These are phyloP conservation scores for Dicrurus megarhynchus DNA, from an alignment of 2,113 vertebrate genomes.

Conservation along the genomic window DNA sequence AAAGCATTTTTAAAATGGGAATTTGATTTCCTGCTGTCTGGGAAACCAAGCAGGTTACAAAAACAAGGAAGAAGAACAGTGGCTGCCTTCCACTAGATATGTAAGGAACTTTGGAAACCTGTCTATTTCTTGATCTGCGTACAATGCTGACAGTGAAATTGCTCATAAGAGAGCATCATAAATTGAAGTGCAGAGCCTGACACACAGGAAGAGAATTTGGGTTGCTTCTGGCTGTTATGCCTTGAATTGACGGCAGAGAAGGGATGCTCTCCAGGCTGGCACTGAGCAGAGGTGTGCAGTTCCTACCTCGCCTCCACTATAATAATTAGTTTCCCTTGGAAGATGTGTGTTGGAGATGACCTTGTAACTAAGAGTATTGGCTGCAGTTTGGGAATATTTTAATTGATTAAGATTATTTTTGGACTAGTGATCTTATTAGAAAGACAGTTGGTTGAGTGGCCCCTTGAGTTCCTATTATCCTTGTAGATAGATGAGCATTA, in stretches of 20 bases:
- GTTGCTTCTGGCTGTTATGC: constrained; percentile 21
- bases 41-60: constrained; percentile 19
- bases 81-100: constrained; percentile 7
- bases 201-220: constrained; percentile 21
- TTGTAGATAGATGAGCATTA: constrained; percentile 64
- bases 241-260: constrained; percentile 6
- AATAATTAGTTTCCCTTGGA: constrained; percentile 56
- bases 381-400: constrained; percentile 61
- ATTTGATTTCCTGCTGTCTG: constrained; percentile 59
- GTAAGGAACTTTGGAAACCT: constrained; percentile 18
- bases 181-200: constrained; percentile 45
- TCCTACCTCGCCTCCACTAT: neutral
- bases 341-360: constrained; percentile 56
- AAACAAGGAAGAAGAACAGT: constrained; percentile 18
- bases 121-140: constrained; percentile 15
- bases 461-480: constrained; percentile 67
- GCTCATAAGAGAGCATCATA: constrained; percentile 52
- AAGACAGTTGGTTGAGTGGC: constrained; percentile 66
- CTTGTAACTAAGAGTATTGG: constrained; percentile 60
- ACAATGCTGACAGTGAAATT: constrained; percentile 30
- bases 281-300: neutral
- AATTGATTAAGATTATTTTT: constrained; percentile 73
- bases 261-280: neutral
- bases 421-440: constrained; percentile 67
- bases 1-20: constrained; percentile 22